Conservation (phyloP, 2,888 invertebrate species). For the Diogma glabrata region DNA sequence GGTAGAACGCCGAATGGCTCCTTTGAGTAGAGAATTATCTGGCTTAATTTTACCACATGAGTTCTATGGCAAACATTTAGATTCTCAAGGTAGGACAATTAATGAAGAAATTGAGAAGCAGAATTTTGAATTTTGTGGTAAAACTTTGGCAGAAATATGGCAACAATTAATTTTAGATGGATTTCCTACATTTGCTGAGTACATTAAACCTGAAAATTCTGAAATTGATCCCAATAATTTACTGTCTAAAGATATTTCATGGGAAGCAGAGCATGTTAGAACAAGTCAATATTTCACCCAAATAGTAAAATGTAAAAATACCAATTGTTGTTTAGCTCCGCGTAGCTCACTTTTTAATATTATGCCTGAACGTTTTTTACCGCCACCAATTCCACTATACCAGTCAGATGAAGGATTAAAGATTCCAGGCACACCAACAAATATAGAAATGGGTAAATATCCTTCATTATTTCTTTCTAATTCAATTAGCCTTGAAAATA, state of each 20-base stretch:
- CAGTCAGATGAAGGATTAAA: too few relatives aligned
- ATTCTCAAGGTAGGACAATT: conserved; percentile 23
- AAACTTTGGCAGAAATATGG: conserved; percentile 28
- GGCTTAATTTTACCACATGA: conserved; percentile 27
- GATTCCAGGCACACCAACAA: too few relatives aligned
- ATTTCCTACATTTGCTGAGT: conserved; percentile 4
- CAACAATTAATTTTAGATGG: not conserved
- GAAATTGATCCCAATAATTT: not conserved
- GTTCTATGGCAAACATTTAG: conserved; percentile 25
- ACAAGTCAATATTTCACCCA: conserved; percentile 7
- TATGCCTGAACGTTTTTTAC: too few relatives aligned
- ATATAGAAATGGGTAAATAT: too few relatives aligned
- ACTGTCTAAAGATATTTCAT: not conserved
- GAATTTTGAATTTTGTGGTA: conserved; percentile 27
- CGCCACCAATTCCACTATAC: too few relatives aligned
- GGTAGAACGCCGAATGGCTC: conserved; percentile 29
- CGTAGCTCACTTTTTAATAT: too few relatives aligned
- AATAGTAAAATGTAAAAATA: too few relatives aligned
- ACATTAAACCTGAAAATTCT: conserved; percentile 6
- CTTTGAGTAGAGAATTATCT: conserved; percentile 25
- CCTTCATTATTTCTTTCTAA: too few relatives aligned
- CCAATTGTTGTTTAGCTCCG: too few relatives aligned
- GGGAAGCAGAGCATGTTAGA: conserved; percentile 3
- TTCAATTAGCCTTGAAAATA: too few relatives aligned
- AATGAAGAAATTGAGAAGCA: conserved; percentile 26